Conservation (phyloP, 2,888 invertebrate genomes). For the Amiota minor region DNA sequence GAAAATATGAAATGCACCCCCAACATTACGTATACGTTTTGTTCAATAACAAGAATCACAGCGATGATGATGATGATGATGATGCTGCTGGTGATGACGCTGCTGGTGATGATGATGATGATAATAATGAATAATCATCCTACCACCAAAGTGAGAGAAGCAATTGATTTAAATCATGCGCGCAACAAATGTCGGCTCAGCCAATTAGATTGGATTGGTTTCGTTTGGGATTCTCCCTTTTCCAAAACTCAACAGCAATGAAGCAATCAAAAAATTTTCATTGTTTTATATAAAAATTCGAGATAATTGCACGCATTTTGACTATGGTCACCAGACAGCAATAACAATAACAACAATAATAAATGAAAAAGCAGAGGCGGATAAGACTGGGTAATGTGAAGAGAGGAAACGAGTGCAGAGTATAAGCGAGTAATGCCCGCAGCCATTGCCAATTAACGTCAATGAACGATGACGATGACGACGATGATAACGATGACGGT, state of each 20-base stretch:
- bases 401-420: not conserved
- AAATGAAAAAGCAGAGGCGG: conserved; percentile 14
- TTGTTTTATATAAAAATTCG: conserved; percentile 63
- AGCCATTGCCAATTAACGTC: conserved; percentile 59
- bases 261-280: conserved; percentile 61
- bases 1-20: conserved; percentile 25
- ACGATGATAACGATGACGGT: not conserved
- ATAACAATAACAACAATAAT: conserved; percentile 4
- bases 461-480: conserved; percentile 31
- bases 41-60: not conserved
- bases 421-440: conserved; percentile 40
- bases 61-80: not conserved
- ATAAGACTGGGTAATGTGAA: not conserved
- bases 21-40: conserved; percentile 14
- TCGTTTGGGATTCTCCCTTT: no score
- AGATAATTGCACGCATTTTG: conserved; percentile 69
- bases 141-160: conserved; percentile 15
- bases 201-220: not conserved
- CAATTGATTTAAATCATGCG: conserved; percentile 64
- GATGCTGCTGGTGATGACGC: not conserved
- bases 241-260: not conserved
- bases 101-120: not conserved
- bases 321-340: conserved; percentile 44
- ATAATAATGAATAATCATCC: conserved; percentile 3
- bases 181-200: conserved; percentile 29